These are phyloP conservation scores for Pangasianodon hypophthalmus DNA, from an alignment of 2,113 vertebrate genomes.

Conservation along the genomic window DNA sequence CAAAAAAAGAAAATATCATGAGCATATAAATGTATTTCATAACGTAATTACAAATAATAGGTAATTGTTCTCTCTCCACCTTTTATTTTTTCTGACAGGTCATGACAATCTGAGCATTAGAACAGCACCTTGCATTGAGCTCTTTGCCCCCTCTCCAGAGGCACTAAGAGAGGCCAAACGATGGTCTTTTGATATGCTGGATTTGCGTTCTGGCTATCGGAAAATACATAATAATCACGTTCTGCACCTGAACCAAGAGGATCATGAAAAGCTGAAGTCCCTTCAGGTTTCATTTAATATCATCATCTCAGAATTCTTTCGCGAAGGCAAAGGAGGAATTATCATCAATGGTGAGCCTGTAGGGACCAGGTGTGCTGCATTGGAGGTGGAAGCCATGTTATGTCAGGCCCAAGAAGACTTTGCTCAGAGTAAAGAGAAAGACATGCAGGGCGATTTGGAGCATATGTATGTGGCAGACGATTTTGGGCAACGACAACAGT, in stretches of 20 bases:
- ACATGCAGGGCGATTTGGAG: constrained; percentile 48
- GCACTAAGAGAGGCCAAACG: constrained; percentile 65
- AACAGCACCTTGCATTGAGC: constrained; percentile 57
- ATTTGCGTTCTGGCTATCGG: accelerated
- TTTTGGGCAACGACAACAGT: not conserved
- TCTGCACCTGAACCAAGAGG: constrained; percentile 67
- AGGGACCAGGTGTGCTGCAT: constrained; percentile 47
- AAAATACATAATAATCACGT: constrained; percentile 78
- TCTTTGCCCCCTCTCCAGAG: constrained; percentile 54
- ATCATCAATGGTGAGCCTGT: constrained; percentile 61
- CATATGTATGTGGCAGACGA: not conserved
- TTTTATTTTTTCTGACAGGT: constrained; percentile 2
- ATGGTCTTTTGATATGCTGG: constrained; percentile 64
- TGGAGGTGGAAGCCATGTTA: constrained; percentile 78
- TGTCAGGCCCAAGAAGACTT: constrained; percentile 69
- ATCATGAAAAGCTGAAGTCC: constrained; percentile 68
- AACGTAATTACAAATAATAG: not conserved
- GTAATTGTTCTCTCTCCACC: not conserved
- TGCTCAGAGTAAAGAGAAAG: constrained; percentile 53
- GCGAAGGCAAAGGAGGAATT: constrained; percentile 61
- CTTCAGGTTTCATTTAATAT: constrained; percentile 45
- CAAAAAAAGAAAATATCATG: not conserved
- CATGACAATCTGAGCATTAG: accelerated
- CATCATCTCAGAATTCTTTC: constrained; percentile 64
- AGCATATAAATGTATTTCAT: not conserved